Percentiles rank a stretch among this genome's conserved stretches.
phyloP scores from a whole-genome alignment of 2,888 invertebrate species.

The Ochropleura plecta region DNA sequence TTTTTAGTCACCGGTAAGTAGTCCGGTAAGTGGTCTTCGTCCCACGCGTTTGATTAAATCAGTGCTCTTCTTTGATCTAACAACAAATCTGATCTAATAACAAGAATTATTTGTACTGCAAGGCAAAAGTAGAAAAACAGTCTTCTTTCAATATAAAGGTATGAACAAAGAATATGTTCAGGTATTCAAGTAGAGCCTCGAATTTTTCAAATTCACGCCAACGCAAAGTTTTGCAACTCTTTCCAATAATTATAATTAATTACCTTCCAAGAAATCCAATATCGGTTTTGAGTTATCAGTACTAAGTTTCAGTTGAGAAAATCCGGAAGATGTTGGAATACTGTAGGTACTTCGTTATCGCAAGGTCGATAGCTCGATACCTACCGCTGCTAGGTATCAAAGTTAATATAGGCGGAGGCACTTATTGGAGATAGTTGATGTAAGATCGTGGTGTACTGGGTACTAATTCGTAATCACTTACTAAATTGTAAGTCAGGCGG shows the following conservation, averaged over 20 bases:
- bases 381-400: constrained; percentile 40
- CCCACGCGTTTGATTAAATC: not conserved
- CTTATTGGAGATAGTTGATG: constrained; percentile 53
- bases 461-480: not conserved
- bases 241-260: constrained; percentile 46
- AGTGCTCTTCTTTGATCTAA: not conserved
- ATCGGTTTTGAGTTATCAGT: constrained; percentile 45
- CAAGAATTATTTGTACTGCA: not conserved
- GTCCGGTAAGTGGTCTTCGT: no score
- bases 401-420: constrained; percentile 47
- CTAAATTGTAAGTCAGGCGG: not conserved
- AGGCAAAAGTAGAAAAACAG: not conserved
- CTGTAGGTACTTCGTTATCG: constrained; percentile 47
- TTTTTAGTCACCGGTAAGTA: no score
- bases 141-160: not conserved
- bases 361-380: constrained; percentile 23
- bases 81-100: no score
- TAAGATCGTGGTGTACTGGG: constrained; percentile 48
- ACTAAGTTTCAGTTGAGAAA: constrained; percentile 44
- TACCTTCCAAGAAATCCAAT: constrained; percentile 29
- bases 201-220: not conserved
- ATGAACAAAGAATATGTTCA: not conserved
- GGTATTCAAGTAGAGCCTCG: not conserved
- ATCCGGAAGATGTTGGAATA: constrained; percentile 26
- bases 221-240: constrained; percentile 38